Evolutionary conservation across 2,797 vertebrate genomes (phyloP).

Genomic region (Tokudaia muenninki): DNA sequence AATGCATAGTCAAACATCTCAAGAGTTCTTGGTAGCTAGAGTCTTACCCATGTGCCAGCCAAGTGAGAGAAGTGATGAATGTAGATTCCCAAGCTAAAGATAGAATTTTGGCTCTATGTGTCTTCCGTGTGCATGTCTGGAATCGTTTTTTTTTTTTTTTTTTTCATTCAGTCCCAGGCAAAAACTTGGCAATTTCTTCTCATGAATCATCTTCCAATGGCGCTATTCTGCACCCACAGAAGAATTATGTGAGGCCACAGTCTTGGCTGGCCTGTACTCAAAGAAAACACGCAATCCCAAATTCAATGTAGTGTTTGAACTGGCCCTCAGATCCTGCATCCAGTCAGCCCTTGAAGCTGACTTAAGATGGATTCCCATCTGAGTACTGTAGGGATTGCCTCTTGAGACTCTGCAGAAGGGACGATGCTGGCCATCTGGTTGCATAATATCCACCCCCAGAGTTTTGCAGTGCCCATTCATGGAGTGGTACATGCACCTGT

Average conservation of each 20-base stretch:
- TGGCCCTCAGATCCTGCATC: constrained; percentile 44
- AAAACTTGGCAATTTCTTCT: constrained; percentile 76
- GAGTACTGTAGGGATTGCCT: neutral
- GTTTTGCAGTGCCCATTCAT: neutral
- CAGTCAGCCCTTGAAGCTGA: constrained; percentile 42
- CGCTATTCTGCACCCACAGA: constrained; percentile 77
- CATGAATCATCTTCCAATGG: constrained; percentile 81
- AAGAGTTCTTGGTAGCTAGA: constrained; percentile 61
- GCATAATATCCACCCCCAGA: neutral
- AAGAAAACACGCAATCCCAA: constrained; percentile 74
- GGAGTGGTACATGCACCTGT: neutral
- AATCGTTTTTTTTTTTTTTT: constrained; percentile 68
- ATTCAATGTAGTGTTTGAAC: constrained; percentile 70
- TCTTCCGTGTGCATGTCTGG: constrained; percentile 70
- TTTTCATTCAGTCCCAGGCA: constrained; percentile 76
- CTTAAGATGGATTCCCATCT: constrained; percentile 25
- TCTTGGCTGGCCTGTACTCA: constrained; percentile 80
- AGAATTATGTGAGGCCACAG: constrained; percentile 78
- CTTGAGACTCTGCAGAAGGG: neutral
- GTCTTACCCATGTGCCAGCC: constrained; percentile 61
- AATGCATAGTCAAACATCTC: constrained; percentile 62
- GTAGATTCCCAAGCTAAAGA: constrained; percentile 72
- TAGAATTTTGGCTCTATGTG: constrained; percentile 73
- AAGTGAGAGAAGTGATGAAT: constrained; percentile 74
- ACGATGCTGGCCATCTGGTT: neutral